A percentile compares a stretch with the other conserved stretches of the same genome.
These are phyloP conservation scores for Ostrea edulis DNA, from an alignment of 1,140 invertebrate genomes.

Conservation along the genomic window DNA sequence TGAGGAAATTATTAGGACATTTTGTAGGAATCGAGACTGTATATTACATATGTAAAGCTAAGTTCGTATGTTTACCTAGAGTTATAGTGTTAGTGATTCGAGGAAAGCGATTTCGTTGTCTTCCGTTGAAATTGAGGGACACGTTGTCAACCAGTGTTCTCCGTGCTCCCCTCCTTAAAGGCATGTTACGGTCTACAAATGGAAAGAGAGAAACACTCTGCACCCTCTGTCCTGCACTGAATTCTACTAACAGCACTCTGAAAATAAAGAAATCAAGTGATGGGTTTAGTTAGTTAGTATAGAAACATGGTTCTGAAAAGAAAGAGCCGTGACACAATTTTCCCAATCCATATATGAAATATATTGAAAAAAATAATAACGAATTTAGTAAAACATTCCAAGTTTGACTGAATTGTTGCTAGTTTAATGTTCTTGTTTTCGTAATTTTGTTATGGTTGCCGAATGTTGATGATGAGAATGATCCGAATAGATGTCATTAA, in stretches of 20 bases:
- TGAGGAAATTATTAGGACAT: neutral
- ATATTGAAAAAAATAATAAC: neutral
- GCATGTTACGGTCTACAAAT: neutral
- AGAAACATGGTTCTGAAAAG: no score
- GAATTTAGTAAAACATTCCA: neutral
- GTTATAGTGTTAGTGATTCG: neutral
- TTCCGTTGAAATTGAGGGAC: neutral
- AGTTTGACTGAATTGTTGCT: neutral
- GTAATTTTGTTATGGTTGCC: no score
- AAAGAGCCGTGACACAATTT: no score
- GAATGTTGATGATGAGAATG: no score
- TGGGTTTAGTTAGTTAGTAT: neutral
- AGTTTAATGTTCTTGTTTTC: no score
- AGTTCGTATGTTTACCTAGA: neutral
- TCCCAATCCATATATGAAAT: no score
- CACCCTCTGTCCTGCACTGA: neutral
- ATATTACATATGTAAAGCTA: no score
- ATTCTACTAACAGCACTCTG: neutral
- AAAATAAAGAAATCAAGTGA: neutral
- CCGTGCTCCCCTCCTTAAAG: neutral
- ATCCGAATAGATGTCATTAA: no score
- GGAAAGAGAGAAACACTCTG: neutral
- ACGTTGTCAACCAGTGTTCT: neutral
- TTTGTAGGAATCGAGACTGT: no score
- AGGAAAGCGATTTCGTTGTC: neutral